Evolutionary conservation across 2,888 invertebrate genomes (phyloP).

Genomic region (Rhimphoctona megacephalus): DNA sequence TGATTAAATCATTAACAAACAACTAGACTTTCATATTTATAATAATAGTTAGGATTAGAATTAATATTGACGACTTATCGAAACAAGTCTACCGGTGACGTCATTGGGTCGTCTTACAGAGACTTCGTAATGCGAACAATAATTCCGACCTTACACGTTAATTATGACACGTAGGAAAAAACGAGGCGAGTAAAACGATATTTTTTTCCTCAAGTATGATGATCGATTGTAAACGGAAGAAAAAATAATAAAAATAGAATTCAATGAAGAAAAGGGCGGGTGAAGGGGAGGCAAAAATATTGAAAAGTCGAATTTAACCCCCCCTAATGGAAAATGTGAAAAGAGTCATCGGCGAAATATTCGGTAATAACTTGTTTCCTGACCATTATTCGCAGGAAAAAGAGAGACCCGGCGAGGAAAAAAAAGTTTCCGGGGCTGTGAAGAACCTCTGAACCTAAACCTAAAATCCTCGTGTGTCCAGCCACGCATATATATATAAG

Average conservation of each 20-base stretch:
- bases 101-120: background rate
- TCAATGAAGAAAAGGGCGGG: background rate
- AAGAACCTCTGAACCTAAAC: constrained; percentile 37
- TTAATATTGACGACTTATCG: too few species aligned
- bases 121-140: background rate
- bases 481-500: background rate
- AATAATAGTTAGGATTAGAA: too few species aligned
- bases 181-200: background rate
- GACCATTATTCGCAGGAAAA: constrained; percentile 59
- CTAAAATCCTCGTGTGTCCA: constrained; percentile 38
- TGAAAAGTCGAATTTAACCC: constrained; percentile 32
- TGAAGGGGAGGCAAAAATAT: background rate
- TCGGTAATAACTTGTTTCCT: constrained; percentile 70
- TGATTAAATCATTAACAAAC: background rate
- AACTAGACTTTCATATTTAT: too few species aligned
- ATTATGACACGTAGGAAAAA: background rate
- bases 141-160: background rate
- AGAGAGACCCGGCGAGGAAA: constrained; percentile 33
- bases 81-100: too few species aligned
- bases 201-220: background rate
- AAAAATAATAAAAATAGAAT: constrained; percentile 6
- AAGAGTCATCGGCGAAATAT: constrained; percentile 56
- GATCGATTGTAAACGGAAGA: background rate
- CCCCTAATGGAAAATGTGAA: constrained; percentile 51
- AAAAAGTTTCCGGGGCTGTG: constrained; percentile 53